These are phyloP conservation scores for Rhingia campestris DNA, from an alignment of 2,888 invertebrate genomes.

Conservation along the genomic window DNA sequence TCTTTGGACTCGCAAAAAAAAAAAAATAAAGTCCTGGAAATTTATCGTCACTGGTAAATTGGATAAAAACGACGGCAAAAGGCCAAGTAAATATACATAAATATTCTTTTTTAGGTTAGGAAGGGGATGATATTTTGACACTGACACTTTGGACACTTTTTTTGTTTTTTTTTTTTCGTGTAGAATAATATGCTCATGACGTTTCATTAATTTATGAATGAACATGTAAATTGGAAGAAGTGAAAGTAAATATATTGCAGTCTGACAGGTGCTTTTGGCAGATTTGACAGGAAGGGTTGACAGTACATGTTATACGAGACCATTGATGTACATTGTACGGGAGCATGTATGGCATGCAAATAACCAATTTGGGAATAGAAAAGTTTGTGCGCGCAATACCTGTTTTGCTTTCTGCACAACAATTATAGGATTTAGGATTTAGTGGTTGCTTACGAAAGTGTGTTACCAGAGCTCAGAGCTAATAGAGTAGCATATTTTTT, in stretches of 20 bases:
- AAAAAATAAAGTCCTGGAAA: slow-evolving; percentile 14
- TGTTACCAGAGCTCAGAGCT: too few relatives aligned
- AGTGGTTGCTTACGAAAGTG: too few relatives aligned
- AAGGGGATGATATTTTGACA: not conserved
- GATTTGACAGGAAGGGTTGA: not conserved
- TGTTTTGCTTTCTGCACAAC: too few relatives aligned
- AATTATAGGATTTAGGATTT: too few relatives aligned
- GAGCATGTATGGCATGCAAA: too few relatives aligned
- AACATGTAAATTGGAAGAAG: not conserved
- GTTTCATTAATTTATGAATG: not conserved
- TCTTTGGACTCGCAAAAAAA: not conserved
- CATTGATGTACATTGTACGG: too few relatives aligned
- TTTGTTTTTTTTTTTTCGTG: not conserved
- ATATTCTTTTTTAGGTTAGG: slow-evolving; percentile 10
- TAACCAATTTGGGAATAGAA: too few relatives aligned
- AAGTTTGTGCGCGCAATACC: too few relatives aligned
- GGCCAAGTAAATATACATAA: slow-evolving; percentile 4
- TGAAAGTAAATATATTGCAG: not conserved
- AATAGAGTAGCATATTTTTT: too few relatives aligned
- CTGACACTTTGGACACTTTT: slow-evolving; percentile 19
- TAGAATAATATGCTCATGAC: not conserved
- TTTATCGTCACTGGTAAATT: not conserved
- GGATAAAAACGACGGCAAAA: slow-evolving; percentile 4
- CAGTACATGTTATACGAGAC: too few relatives aligned
- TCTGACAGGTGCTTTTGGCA: not conserved